Evolutionary conservation across 2,797 vertebrate species (phyloP).

Genomic region (Babyrousa celebensis): DNA sequence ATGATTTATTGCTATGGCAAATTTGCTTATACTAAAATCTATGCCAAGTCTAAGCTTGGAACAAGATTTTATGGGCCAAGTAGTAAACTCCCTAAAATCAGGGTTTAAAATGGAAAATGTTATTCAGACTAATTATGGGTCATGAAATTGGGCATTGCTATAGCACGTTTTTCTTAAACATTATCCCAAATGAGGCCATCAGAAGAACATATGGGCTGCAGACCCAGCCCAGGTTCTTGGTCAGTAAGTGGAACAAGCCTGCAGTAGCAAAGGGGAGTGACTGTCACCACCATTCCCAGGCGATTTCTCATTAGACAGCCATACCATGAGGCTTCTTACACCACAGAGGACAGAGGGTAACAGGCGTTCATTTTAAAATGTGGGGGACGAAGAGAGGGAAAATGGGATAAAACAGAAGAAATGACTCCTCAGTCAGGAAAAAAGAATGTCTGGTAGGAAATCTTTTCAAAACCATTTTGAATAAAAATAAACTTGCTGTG

Average conservation of each 20-base stretch:
- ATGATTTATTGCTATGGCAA: slow-evolving; percentile 76
- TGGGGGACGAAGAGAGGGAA: background rate
- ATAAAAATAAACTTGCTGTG: slow-evolving; percentile 70
- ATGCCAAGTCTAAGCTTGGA: slow-evolving; percentile 81
- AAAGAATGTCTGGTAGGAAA: background rate
- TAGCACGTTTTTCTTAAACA: slow-evolving; percentile 77
- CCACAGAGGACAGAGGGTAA: slow-evolving; percentile 49
- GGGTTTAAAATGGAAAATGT: slow-evolving; percentile 88
- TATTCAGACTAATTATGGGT: slow-evolving; percentile 87
- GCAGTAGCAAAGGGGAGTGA: background rate
- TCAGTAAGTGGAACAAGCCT: slow-evolving; percentile 43
- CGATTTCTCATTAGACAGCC: slow-evolving; percentile 55
- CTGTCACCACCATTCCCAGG: background rate
- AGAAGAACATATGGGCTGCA: slow-evolving; percentile 69
- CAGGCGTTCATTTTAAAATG: slow-evolving; percentile 13
- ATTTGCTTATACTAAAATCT: slow-evolving; percentile 78
- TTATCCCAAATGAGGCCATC: slow-evolving; percentile 74
- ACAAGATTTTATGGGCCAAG: slow-evolving; percentile 83
- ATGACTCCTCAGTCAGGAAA: slow-evolving; percentile 16
- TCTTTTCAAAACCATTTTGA: slow-evolving; percentile 73
- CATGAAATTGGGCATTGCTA: slow-evolving; percentile 63
- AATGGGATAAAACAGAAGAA: background rate
- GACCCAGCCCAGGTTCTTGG: slow-evolving; percentile 36
- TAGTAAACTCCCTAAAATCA: slow-evolving; percentile 82
- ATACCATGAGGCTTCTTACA: background rate